phyloP scores from a whole-genome alignment of 2,888 invertebrate genomes.

The Anticlea derivata region DNA sequence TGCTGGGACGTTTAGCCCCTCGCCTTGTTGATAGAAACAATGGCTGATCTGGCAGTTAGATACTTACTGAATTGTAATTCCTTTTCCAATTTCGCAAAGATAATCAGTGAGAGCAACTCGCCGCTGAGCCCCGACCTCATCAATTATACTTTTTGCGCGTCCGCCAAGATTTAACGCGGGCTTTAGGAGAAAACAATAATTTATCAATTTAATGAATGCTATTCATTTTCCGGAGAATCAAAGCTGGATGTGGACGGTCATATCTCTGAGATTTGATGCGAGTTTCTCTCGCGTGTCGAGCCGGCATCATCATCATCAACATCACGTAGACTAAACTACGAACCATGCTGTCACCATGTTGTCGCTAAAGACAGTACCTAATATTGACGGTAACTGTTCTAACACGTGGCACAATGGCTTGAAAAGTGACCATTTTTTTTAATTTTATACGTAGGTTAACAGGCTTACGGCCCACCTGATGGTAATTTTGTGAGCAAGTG shows the following conservation, averaged over 20 bases:
- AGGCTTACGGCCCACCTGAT: too few relatives aligned
- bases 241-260: constrained; percentile 1
- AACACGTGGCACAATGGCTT: too few relatives aligned
- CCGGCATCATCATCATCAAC: too few relatives aligned
- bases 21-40: too few relatives aligned
- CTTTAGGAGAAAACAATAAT: constrained; percentile 13
- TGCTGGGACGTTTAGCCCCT: too few relatives aligned
- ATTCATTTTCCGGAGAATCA: constrained; percentile 17
- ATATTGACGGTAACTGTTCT: too few relatives aligned
- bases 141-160: constrained; percentile 4
- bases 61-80: background rate
- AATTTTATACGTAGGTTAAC: too few relatives aligned
- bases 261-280: background rate
- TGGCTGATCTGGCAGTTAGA: background rate
- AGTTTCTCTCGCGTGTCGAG: background rate
- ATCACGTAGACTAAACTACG: too few relatives aligned
- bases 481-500: too few relatives aligned
- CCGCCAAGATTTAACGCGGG: constrained; percentile 3
- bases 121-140: background rate
- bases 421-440: too few relatives aligned
- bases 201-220: constrained; percentile 26
- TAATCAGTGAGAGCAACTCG: constrained; percentile 4
- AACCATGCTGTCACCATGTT: too few relatives aligned
- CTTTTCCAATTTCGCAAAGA: constrained; percentile 5
- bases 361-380: too few relatives aligned